Conservation (phyloP, 2,113 vertebrate genomes). For the Stigmatopora argus region DNA sequence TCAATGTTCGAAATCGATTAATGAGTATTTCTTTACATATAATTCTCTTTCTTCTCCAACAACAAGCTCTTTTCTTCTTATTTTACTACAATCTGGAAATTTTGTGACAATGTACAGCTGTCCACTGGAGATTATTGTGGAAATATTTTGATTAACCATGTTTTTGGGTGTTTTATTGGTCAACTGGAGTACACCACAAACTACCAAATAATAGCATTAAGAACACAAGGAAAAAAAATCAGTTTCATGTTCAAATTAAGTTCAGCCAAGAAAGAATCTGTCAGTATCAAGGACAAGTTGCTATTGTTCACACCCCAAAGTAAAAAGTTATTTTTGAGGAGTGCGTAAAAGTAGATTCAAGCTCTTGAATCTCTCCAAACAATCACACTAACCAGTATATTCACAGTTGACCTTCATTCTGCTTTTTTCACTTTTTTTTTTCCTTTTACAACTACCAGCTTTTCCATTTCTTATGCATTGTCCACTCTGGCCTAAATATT, state of each 20-base stretch:
- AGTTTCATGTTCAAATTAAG: background rate
- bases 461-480: conserved; percentile 1
- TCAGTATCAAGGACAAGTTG: background rate
- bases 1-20: too few relatives aligned
- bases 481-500: conserved; percentile 10
- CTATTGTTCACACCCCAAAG: background rate
- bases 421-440: background rate
- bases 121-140: background rate
- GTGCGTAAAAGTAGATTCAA: background rate
- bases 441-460: background rate
- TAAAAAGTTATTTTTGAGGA: background rate
- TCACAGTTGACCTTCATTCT: conserved; percentile 4
- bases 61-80: too few relatives aligned
- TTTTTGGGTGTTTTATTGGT: background rate
- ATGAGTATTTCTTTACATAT: too few relatives aligned
- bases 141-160: background rate
- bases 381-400: conserved; percentile 5
- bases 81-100: too few relatives aligned
- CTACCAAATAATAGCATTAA: background rate
- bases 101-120: too few relatives aligned
- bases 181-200: background rate
- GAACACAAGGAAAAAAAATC: background rate
- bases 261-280: background rate
- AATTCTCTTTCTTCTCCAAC: too few relatives aligned
- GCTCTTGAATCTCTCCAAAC: conserved; percentile 4